A percentile compares a stretch with the other conserved stretches of the same genome.
Evolutionary conservation across 1,140 invertebrate species (phyloP).

Genomic region (Venustaconcha ellipsiformis): DNA sequence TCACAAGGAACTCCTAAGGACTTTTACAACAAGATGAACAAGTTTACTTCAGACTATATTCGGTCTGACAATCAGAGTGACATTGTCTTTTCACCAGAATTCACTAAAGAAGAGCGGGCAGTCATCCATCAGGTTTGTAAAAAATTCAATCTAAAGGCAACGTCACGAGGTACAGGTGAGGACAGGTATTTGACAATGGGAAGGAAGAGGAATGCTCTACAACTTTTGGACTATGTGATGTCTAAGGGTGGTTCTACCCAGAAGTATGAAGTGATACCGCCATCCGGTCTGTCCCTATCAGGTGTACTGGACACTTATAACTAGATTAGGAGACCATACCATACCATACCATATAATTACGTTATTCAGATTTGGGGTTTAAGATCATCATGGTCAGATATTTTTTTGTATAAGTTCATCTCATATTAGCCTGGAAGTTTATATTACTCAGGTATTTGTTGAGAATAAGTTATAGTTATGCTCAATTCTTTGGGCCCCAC

Average conservation of each 20-base stretch:
- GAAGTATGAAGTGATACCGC: conserved; percentile 68
- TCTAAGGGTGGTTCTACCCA: conserved; percentile 62
- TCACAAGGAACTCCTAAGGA: conserved; percentile 43
- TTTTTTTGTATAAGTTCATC: no score
- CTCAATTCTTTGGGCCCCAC: no score
- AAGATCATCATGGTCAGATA: no score
- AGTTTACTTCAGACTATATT: conserved; percentile 51
- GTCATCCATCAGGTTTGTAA: conserved; percentile 73
- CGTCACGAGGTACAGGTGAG: conserved; percentile 72
- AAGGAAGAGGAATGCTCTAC: conserved; percentile 65
- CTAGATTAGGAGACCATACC: no score
- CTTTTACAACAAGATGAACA: conserved; percentile 42
- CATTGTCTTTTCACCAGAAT: conserved; percentile 78
- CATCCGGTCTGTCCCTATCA: conserved; percentile 3
- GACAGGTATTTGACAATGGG: conserved; percentile 70
- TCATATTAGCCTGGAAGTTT: no score
- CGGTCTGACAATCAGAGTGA: conserved; percentile 66
- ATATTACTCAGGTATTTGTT: no score
- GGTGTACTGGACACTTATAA: no score
- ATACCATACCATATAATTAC: no score
- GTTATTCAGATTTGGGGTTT: no score
- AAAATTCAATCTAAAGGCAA: conserved; percentile 72
- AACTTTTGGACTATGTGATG: conserved; percentile 65
- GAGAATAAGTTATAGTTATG: no score
- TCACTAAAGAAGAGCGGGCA: conserved; percentile 79